phyloP scores from a whole-genome alignment of 2,113 vertebrate genomes.

The Amazona guildingii region DNA sequence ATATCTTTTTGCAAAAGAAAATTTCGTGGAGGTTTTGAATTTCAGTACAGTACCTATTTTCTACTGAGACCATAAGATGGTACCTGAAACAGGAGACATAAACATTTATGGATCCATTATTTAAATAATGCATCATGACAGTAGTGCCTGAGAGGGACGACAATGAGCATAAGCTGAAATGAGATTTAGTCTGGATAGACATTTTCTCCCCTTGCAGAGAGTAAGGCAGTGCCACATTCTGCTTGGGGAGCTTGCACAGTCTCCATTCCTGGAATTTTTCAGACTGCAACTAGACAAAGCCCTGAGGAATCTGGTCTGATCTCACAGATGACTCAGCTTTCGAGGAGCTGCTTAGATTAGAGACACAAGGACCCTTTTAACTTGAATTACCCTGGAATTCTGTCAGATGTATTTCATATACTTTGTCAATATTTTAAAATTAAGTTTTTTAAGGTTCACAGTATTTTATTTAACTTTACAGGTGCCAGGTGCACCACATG shows the following conservation, averaged over 20 bases:
- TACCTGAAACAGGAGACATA: neutral
- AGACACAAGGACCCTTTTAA: neutral
- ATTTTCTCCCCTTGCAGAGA: neutral
- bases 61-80: neutral
- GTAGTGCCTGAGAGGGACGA: accelerated
- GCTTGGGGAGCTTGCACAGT: neutral
- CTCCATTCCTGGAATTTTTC: neutral
- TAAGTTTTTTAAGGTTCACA: neutral
- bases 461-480: conserved; percentile 48
- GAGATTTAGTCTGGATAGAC: neutral
- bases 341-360: neutral
- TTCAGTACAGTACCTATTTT: neutral
- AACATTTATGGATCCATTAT: neutral
- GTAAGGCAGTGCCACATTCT: neutral
- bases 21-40: neutral
- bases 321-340: neutral
- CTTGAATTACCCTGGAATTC: neutral
- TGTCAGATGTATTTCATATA: neutral
- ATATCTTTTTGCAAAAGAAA: neutral
- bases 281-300: neutral
- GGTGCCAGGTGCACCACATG: conserved; percentile 87
- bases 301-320: neutral
- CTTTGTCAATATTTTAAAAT: neutral
- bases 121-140: neutral
- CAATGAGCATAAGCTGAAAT: neutral